A percentile compares a stretch with the other conserved stretches of the same genome.
Evolutionary conservation across 2,113 vertebrate genomes (phyloP).

Genomic region (Natator depressus): DNA sequence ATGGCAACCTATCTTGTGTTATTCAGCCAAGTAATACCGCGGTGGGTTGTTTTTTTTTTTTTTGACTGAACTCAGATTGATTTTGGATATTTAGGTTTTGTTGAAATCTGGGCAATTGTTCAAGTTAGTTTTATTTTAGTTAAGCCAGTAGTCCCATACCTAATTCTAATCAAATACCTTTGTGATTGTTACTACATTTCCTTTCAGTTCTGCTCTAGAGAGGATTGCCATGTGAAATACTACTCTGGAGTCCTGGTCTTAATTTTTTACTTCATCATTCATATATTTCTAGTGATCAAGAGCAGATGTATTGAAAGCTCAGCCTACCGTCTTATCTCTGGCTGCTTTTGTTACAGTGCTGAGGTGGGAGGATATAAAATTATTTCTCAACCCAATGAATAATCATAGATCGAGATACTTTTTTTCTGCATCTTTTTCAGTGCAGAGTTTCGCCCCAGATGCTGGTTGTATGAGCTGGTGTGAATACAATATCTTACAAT

Average conservation of each 20-base stretch:
- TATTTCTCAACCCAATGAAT: not conserved
- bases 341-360: not conserved
- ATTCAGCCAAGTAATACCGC: not conserved
- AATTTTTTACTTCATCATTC: not conserved
- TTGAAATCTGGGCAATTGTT: not conserved
- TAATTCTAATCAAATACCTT: not conserved
- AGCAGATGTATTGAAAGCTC: not conserved
- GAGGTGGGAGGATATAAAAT: not conserved
- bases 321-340: not conserved
- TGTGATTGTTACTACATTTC: not conserved
- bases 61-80: not conserved
- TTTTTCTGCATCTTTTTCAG: not conserved
- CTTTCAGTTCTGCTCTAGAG: not conserved
- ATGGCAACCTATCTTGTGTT: not conserved
- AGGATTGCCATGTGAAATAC: not conserved
- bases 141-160: not conserved
- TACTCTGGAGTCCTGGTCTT: not conserved
- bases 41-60: not conserved
- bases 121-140: not conserved
- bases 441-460: not conserved
- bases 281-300: not conserved
- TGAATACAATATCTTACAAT: slow-evolving; percentile 35
- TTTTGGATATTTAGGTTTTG: not conserved
- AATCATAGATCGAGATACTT: not conserved
- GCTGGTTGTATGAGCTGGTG: not conserved